Percentiles rank a stretch among this genome's conserved stretches.
Conservation (phyloP, 2,797 vertebrate species). For the Uromys caudimaculatus region DNA sequence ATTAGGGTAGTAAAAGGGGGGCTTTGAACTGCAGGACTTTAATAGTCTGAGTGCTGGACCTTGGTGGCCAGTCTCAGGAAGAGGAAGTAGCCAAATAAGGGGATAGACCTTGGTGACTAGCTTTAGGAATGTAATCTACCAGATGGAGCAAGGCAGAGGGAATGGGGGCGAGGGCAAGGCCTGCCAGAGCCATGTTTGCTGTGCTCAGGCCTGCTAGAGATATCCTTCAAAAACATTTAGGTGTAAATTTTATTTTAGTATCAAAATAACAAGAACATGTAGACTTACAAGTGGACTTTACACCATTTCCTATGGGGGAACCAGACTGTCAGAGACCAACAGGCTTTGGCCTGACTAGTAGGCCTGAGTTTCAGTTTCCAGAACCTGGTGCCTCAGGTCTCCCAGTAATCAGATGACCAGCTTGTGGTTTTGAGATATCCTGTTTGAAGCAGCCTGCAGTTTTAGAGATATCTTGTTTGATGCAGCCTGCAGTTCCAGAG, state of each 20-base stretch:
- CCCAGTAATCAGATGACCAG: too few species aligned
- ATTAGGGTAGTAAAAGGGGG: neutral
- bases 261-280: conserved; percentile 13
- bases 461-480: too few species aligned
- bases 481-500: too few species aligned
- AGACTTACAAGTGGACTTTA: conserved; percentile 23
- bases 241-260: conserved; percentile 18
- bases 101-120: neutral
- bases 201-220: neutral
- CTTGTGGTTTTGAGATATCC: too few species aligned
- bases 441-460: too few species aligned
- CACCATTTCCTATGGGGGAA: neutral
- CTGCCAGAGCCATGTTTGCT: neutral
- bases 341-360: too few species aligned
- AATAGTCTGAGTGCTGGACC: neutral
- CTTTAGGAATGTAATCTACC: neutral
- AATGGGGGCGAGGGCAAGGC: neutral
- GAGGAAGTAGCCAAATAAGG: neutral
- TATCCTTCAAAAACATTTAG: neutral
- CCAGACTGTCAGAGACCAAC: too few species aligned
- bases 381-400: too few species aligned
- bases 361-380: too few species aligned
- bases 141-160: neutral
- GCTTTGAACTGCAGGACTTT: neutral
- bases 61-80: neutral